phyloP scores from a whole-genome alignment of 2,113 vertebrate genomes.

The Caloenas nicobarica region DNA sequence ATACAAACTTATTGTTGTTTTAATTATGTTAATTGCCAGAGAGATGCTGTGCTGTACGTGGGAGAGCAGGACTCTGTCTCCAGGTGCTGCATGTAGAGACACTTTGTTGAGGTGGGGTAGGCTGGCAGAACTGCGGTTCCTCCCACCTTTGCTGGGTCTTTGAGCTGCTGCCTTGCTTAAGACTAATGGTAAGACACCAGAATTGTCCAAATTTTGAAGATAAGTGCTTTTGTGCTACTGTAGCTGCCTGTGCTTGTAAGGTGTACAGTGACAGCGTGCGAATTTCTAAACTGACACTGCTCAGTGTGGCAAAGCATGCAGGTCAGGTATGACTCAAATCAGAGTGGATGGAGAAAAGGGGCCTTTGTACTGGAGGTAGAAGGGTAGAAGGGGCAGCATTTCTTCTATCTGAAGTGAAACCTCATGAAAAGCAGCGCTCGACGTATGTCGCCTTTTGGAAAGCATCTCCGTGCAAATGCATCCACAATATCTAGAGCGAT shows the following conservation, averaged over 20 bases:
- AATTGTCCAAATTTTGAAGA: neutral
- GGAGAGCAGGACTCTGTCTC: neutral
- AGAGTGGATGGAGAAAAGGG: neutral
- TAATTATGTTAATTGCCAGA: neutral
- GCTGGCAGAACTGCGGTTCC: neutral
- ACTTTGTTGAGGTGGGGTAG: neutral
- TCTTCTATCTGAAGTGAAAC: neutral
- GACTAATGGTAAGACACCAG: neutral
- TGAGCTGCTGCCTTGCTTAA: neutral
- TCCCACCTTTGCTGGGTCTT: neutral
- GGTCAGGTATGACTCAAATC: neutral
- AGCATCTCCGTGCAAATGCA: neutral
- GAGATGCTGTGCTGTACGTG: neutral
- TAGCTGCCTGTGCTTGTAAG: neutral
- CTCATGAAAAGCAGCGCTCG: neutral
- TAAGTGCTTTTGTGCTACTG: neutral
- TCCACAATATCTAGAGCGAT: constrained; percentile 28
- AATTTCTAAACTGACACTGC: neutral
- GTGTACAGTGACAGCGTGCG: neutral
- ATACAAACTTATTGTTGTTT: neutral
- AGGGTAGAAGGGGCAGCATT: neutral
- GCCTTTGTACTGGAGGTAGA: neutral
- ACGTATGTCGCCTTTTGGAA: constrained; percentile 31
- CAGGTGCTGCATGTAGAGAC: neutral
- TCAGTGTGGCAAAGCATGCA: neutral